Evolutionary conservation across 1,140 invertebrate genomes (phyloP).

Genomic region (Zaprionus inermis): DNA sequence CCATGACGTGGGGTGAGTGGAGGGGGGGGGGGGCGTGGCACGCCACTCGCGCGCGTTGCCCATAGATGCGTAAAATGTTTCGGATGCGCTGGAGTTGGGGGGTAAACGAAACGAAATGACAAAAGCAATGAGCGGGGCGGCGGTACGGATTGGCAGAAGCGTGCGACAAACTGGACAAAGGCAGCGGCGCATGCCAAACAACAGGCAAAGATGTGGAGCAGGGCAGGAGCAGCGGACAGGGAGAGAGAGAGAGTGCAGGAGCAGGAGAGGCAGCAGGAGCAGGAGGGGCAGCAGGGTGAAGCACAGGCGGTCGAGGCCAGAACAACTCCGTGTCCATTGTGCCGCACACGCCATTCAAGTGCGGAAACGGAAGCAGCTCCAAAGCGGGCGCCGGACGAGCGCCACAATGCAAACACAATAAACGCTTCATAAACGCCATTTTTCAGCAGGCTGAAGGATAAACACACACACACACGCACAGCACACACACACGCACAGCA

Average conservation of each 20-base stretch:
- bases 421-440: slow-evolving; percentile 82
- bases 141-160: slow-evolving; percentile 14
- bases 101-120: slow-evolving; percentile 10
- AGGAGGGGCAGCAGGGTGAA: background rate
- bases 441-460: slow-evolving; percentile 67
- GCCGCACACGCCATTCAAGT: slow-evolving; percentile 77
- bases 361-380: slow-evolving; percentile 72
- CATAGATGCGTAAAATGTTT: slow-evolving; percentile 77
- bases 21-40: slow-evolving; percentile 1
- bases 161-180: slow-evolving; percentile 74
- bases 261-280: background rate
- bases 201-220: slow-evolving; percentile 31
- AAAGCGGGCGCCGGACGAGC: slow-evolving; percentile 42
- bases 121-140: slow-evolving; percentile 18
- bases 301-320: too few species aligned
- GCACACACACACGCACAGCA: background rate
- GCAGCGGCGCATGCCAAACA: slow-evolving; percentile 66
- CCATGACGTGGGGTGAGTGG: too few species aligned
- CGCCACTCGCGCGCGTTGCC: slow-evolving; percentile 23
- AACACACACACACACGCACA: slow-evolving; percentile 41
- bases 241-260: background rate
- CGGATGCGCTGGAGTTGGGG: slow-evolving; percentile 43
- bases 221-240: background rate
- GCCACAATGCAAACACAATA: slow-evolving; percentile 80
- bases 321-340: slow-evolving; percentile 57